These are phyloP conservation scores for Falco naumanni DNA, from an alignment of 2,797 vertebrate species.

Conservation along the genomic window DNA sequence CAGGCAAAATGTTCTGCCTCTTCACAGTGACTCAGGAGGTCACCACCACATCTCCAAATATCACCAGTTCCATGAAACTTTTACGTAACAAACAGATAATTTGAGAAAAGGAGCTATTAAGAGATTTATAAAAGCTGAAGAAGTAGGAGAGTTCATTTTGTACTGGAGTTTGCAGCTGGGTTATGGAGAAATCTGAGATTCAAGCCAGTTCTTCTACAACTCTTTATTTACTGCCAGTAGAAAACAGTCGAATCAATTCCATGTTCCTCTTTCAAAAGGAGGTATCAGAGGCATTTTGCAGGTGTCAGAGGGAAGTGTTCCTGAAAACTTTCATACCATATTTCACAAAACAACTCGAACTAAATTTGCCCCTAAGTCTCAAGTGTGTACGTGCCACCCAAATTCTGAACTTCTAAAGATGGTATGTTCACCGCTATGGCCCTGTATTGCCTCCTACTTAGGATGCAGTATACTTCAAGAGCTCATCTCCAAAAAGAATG, in stretches of 20 bases:
- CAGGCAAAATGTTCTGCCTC: not conserved
- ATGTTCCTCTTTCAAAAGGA: not conserved
- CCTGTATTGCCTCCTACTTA: not conserved
- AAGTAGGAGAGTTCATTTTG: not conserved
- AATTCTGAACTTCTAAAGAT: not conserved
- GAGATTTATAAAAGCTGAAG: not conserved
- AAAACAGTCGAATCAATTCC: not conserved
- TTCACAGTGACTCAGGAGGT: not conserved
- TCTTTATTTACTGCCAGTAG: not conserved
- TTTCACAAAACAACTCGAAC: not conserved
- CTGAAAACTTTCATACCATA: not conserved
- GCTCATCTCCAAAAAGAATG: not conserved
- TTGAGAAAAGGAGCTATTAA: not conserved
- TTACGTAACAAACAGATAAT: not conserved
- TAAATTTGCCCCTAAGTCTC: not conserved
- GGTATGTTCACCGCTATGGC: not conserved
- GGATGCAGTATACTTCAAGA: not conserved
- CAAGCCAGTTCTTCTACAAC: not conserved
- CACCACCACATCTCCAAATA: not conserved
- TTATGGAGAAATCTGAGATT: not conserved
- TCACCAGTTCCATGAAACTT: not conserved
- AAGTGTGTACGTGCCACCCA: not conserved
- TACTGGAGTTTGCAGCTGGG: not conserved
- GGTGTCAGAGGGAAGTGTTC: not conserved
- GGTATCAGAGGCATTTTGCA: not conserved